Percentiles rank a stretch among this genome's conserved stretches.
Conservation (phyloP, 2,888 invertebrate species). For the Sarcophaga variegata region DNA sequence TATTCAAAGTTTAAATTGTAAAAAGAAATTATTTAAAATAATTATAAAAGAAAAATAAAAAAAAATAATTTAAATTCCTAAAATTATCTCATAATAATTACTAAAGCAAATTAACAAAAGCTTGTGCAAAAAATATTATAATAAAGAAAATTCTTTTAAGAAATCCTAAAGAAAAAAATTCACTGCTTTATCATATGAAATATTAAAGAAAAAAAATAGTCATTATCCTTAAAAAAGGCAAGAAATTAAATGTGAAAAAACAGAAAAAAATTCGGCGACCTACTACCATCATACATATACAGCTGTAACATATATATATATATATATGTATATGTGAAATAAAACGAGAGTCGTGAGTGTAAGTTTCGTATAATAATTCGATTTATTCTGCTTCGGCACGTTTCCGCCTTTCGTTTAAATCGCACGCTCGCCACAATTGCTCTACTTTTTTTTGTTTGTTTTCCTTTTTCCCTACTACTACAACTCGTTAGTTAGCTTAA, state of each 20-base stretch:
- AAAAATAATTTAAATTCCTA: background rate
- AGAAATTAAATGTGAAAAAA: constrained; percentile 49
- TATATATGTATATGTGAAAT: constrained; percentile 71
- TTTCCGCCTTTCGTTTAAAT: constrained; percentile 68
- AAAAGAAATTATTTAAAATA: constrained; percentile 21
- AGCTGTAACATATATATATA: constrained; percentile 67
- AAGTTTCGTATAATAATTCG: constrained; percentile 68
- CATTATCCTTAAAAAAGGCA: constrained; percentile 57
- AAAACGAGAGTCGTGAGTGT: constrained; percentile 63
- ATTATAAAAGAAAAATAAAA: constrained; percentile 12
- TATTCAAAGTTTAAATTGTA: constrained; percentile 12
- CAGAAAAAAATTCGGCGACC: constrained; percentile 66
- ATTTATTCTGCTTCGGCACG: constrained; percentile 69
- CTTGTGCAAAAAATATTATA: constrained; percentile 49
- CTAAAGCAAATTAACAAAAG: background rate
- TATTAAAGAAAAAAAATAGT: constrained; percentile 39
- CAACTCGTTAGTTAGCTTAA: constrained; percentile 40
- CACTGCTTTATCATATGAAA: constrained; percentile 19
- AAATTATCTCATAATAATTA: constrained; percentile 38
- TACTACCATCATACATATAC: constrained; percentile 68
- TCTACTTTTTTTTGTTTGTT: constrained; percentile 44
- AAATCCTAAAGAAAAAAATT: constrained; percentile 69
- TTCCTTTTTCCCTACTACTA: background rate
- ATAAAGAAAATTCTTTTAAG: constrained; percentile 68
- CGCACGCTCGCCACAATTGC: constrained; percentile 62